phyloP scores from a whole-genome alignment of 2,797 vertebrate genomes.

The Streptopelia turtur region DNA sequence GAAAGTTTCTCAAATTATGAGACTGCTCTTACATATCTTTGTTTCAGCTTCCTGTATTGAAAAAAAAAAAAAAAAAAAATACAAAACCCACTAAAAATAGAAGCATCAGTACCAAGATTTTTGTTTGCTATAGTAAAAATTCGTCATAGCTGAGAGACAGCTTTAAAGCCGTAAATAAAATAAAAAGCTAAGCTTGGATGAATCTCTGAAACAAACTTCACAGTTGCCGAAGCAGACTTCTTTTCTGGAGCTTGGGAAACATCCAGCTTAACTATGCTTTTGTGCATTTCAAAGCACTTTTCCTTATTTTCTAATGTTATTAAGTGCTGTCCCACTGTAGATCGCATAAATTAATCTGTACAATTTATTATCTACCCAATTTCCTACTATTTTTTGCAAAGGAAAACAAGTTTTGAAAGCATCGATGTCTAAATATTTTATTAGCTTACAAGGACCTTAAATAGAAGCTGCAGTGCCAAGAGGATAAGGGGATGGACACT shows the following conservation, averaged over 20 bases:
- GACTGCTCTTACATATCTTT: background rate
- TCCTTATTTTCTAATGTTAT: background rate
- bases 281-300: constrained; percentile 4
- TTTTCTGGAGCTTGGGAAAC: background rate
- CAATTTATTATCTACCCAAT: background rate
- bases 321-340: background rate
- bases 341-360: background rate
- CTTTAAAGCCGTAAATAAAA: constrained; percentile 18
- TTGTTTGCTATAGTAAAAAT: background rate
- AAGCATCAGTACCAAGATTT: background rate
- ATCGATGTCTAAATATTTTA: background rate
- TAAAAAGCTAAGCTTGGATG: background rate
- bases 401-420: background rate
- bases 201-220: background rate
- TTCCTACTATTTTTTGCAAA: background rate
- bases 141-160: background rate
- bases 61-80: background rate
- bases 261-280: background rate
- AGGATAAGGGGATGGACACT: background rate
- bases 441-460: background rate
- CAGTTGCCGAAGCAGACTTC: background rate
- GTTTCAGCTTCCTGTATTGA: background rate
- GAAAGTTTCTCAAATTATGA: background rate
- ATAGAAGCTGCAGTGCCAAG: background rate
- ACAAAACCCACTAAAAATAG: background rate